Percentiles rank a stretch among this genome's conserved stretches.
Evolutionary conservation across 1,140 invertebrate species (phyloP).

Genomic region (Brachionus plicatilis): DNA sequence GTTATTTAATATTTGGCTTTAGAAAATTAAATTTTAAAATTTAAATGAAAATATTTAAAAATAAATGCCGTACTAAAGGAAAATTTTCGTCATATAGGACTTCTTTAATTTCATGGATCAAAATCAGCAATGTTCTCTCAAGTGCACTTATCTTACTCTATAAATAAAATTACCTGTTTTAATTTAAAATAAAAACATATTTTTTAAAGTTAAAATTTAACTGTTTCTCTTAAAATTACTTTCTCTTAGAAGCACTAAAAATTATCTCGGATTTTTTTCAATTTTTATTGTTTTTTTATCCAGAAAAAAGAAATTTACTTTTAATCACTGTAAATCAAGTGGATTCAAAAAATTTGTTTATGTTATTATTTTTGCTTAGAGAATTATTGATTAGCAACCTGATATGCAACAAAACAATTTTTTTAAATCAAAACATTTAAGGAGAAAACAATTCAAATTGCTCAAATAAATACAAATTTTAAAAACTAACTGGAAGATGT

Average conservation of each 20-base stretch:
- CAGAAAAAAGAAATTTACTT: neutral
- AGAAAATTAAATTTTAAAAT: neutral
- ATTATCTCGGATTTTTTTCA: neutral
- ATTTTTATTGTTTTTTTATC: neutral
- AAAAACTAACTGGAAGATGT: no score
- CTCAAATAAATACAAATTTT: no score
- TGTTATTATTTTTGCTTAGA: neutral
- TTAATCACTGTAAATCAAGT: neutral
- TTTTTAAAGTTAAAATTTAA: neutral
- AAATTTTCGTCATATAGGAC: neutral
- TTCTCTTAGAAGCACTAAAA: neutral
- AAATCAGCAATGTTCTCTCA: neutral
- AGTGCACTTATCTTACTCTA: neutral
- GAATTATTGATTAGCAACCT: neutral
- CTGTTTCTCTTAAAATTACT: neutral
- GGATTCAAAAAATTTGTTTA: neutral
- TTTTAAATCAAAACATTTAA: neutral
- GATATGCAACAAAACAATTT: neutral
- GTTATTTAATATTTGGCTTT: neutral
- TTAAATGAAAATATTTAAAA: neutral
- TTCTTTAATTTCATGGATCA: neutral
- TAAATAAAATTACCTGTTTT: constrained; percentile 1
- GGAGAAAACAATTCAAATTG: neutral
- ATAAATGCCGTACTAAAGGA: neutral
- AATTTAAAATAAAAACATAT: neutral